phyloP scores from a whole-genome alignment of 2,888 invertebrate genomes.

The Ceriagrion tenellum region DNA sequence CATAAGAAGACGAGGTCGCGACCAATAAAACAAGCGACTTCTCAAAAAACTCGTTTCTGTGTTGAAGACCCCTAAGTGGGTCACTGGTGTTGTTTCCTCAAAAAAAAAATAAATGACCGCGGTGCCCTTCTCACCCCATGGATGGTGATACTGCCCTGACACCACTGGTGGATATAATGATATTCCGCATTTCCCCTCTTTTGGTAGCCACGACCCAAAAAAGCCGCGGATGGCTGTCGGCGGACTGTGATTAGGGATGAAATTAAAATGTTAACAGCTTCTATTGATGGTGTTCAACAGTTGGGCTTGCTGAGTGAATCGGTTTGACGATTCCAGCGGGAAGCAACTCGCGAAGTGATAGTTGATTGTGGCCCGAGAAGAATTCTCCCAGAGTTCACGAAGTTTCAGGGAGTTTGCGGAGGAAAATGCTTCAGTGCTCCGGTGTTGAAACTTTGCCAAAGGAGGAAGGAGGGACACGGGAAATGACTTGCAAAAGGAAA shows the following conservation, averaged over 20 bases:
- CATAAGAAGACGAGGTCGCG: not conserved
- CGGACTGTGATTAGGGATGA: not conserved
- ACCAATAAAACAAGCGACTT: not conserved
- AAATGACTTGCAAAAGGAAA: not conserved
- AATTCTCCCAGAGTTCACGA: not conserved
- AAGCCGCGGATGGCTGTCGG: not conserved
- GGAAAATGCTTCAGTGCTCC: not conserved
- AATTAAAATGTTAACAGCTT: not conserved
- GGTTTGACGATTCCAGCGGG: not conserved
- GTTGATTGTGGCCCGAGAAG: not conserved
- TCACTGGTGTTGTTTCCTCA: constrained; percentile 41
- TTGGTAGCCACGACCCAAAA: not conserved
- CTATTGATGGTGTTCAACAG: not conserved
- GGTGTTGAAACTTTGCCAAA: not conserved
- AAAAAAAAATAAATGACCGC: not conserved
- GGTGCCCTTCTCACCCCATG: constrained; percentile 20
- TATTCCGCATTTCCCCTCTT: not conserved
- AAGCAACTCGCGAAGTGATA: not conserved
- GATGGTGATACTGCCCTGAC: not conserved
- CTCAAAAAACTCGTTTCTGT: constrained; percentile 13
- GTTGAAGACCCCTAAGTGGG: not conserved
- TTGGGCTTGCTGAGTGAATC: not conserved
- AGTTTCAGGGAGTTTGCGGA: not conserved
- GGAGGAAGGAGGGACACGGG: not conserved
- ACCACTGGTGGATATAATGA: not conserved